phyloP scores from a whole-genome alignment of 1,140 invertebrate genomes.

The Saccostrea echinata region DNA sequence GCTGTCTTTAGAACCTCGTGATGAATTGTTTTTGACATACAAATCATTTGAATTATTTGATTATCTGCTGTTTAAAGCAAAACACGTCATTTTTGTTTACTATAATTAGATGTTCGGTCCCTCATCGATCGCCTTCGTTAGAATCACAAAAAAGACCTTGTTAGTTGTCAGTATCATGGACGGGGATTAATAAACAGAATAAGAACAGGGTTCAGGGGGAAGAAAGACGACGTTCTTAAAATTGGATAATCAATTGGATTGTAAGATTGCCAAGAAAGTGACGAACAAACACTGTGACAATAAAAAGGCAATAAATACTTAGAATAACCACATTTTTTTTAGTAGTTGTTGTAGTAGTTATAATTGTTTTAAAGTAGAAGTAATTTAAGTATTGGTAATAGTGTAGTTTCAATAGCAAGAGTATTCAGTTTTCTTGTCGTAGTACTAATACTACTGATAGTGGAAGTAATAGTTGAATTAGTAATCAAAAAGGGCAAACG shows the following conservation, averaged over 20 bases:
- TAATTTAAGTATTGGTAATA: too few relatives aligned
- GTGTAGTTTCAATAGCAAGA: too few relatives aligned
- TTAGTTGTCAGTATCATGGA: conserved; percentile 21
- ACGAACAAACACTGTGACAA: too few relatives aligned
- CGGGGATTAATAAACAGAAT: neutral
- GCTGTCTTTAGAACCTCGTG: too few relatives aligned
- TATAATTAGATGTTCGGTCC: conserved; percentile 6
- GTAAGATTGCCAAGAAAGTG: neutral
- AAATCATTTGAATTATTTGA: conserved; percentile 21
- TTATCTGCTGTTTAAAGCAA: conserved; percentile 24
- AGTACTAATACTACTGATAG: too few relatives aligned
- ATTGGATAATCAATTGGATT: conserved; percentile 8
- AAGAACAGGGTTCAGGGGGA: neutral
- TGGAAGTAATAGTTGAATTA: too few relatives aligned
- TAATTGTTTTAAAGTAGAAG: neutral
- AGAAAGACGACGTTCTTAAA: conserved; percentile 1
- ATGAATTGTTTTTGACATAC: neutral
- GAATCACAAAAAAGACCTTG: conserved; percentile 27
- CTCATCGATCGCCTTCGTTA: conserved; percentile 14
- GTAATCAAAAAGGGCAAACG: too few relatives aligned
- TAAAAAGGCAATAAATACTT: neutral
- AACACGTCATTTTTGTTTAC: conserved; percentile 30
- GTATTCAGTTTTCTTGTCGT: too few relatives aligned
- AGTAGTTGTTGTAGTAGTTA: neutral
- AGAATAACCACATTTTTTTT: neutral